Conservation (phyloP, 1,140 invertebrate genomes). For the Ganaspis sp. region DNA sequence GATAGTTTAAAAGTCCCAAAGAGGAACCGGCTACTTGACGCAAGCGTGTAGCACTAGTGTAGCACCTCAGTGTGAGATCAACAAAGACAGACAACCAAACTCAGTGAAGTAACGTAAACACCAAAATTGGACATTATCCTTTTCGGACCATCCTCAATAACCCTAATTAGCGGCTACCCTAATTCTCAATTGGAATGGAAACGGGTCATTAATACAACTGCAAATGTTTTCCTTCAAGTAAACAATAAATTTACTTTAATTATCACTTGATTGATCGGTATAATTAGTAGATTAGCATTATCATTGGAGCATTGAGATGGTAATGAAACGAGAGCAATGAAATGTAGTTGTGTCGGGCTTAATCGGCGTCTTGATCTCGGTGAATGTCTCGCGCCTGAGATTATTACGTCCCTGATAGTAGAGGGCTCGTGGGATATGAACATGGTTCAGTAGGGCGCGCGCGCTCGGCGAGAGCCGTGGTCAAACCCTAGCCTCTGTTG, state of each 20-base stretch:
- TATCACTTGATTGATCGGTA: no score
- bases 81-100: conserved; percentile 18
- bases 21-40: conserved; percentile 19
- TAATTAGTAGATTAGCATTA: no score
- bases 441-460: conserved; percentile 66
- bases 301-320: no score
- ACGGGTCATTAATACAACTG: background rate
- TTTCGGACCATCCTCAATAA: no score
- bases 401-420: conserved; percentile 52
- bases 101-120: conserved; percentile 8
- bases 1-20: conserved; percentile 4
- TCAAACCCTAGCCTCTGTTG: conserved; percentile 55
- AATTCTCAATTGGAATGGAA: background rate
- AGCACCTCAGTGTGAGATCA: background rate
- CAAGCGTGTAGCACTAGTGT: conserved; percentile 11
- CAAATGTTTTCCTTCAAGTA: no score
- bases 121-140: background rate
- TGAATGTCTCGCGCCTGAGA: conserved; percentile 31
- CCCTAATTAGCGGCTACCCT: background rate
- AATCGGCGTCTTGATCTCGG: background rate
- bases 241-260: no score
- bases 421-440: conserved; percentile 46
- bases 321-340: no score
- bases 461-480: conserved; percentile 60
- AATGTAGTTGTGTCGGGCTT: background rate